These are phyloP conservation scores for Brienomyrus brachyistius DNA, from an alignment of 2,113 vertebrate genomes.

Conservation along the genomic window DNA sequence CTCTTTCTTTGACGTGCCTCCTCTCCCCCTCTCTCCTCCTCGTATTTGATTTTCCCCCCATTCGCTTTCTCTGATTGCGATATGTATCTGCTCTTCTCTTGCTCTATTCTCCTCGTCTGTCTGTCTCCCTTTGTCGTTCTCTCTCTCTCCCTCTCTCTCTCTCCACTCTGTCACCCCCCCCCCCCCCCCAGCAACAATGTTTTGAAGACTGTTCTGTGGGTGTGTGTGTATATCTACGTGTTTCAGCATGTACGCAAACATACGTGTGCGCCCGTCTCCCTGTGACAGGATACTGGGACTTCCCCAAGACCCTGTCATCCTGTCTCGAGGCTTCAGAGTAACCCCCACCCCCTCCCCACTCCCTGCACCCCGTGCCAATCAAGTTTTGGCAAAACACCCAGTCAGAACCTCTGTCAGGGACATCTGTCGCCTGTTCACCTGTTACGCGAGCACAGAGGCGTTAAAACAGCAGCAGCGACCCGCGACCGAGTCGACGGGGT, in stretches of 20 bases:
- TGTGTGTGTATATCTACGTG: neutral
- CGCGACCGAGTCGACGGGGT: neutral
- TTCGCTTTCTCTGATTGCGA: neutral
- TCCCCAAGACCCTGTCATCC: neutral
- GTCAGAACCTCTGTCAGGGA: conserved; percentile 2
- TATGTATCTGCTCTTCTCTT: neutral
- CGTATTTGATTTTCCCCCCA: neutral
- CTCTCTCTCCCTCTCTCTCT: neutral
- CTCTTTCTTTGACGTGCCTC: neutral
- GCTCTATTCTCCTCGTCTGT: neutral
- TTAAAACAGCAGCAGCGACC: neutral
- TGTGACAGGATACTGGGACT: neutral
- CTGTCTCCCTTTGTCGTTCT: neutral
- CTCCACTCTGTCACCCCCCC: too few species aligned
- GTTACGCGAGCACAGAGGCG: neutral
- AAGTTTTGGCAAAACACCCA: neutral
- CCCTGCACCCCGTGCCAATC: neutral
- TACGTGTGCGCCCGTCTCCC: too few species aligned
- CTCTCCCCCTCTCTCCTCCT: neutral
- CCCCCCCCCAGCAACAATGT: neutral
- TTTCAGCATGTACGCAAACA: neutral
- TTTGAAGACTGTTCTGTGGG: neutral
- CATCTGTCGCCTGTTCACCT: conserved; percentile 1
- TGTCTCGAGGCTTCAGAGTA: neutral
- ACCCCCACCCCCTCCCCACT: neutral